Conservation (phyloP, 2,888 invertebrate species). For the Lacanobia wlatinum region DNA sequence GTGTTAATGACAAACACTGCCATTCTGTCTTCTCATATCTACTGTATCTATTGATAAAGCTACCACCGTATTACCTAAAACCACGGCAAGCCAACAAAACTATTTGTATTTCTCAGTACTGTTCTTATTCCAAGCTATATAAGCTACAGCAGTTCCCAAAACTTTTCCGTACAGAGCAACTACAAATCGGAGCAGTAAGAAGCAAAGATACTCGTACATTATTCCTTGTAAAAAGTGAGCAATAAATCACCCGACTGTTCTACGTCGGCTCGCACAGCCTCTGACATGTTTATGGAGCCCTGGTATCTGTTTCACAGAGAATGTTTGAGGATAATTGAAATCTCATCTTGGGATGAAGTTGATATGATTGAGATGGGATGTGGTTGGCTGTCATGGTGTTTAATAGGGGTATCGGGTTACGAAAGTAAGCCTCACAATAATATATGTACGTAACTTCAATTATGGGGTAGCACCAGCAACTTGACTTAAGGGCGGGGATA, state of each 20-base stretch:
- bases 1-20: too few relatives aligned
- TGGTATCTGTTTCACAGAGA: conserved; percentile 52
- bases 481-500: too few relatives aligned
- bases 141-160: conserved; percentile 34
- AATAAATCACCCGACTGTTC: conserved; percentile 63
- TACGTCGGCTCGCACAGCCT: conserved; percentile 43
- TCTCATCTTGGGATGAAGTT: conserved; percentile 29
- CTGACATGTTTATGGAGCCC: conserved; percentile 56
- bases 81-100: background rate
- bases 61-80: background rate
- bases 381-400: conserved; percentile 2
- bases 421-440: background rate
- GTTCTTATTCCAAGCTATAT: conserved; percentile 35
- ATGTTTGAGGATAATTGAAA: conserved; percentile 51
- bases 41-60: too few relatives aligned
- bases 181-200: conserved; percentile 54
- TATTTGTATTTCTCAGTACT: conserved; percentile 12
- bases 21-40: too few relatives aligned
- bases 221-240: conserved; percentile 62
- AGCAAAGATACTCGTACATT: conserved; percentile 58
- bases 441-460: background rate
- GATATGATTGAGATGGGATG: conserved; percentile 34
- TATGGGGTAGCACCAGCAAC: background rate
- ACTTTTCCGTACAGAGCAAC: conserved; percentile 31
- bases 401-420: conserved; percentile 3